Evolutionary conservation across 2,797 vertebrate species (phyloP).

Genomic region (Falco columbarius): DNA sequence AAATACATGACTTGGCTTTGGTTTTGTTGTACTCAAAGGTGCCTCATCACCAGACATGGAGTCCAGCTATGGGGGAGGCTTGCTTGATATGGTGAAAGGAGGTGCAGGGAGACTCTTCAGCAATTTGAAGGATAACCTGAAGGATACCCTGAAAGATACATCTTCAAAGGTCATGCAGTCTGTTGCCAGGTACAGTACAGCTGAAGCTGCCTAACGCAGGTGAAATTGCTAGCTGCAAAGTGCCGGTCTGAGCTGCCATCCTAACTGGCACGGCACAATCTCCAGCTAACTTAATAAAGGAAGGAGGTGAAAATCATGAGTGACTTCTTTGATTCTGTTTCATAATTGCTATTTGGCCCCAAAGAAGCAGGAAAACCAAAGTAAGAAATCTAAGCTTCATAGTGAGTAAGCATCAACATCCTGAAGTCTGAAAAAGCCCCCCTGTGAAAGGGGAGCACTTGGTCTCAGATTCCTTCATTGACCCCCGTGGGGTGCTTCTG

Average conservation of each 20-base stretch:
- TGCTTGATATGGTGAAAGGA: slow-evolving; percentile 98
- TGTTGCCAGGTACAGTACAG: slow-evolving; percentile 89
- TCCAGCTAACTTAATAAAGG: background rate
- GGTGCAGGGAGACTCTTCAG: slow-evolving; percentile 98
- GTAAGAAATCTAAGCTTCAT: background rate
- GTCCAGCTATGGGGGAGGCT: slow-evolving; percentile 90
- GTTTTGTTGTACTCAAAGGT: slow-evolving; percentile 63
- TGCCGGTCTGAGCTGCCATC: background rate
- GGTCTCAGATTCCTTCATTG: background rate
- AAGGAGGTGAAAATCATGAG: background rate
- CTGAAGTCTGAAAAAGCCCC: background rate
- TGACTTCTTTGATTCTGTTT: background rate
- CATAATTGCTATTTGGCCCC: background rate
- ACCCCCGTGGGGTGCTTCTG: background rate
- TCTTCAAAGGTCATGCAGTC: slow-evolving; percentile 98
- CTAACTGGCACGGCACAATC: background rate
- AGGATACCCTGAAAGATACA: slow-evolving; percentile 98
- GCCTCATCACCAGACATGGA: slow-evolving; percentile 91
- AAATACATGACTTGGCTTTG: background rate
- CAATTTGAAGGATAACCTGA: slow-evolving; percentile 98
- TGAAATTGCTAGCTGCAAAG: background rate
- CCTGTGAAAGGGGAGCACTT: background rate
- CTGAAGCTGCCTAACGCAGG: background rate
- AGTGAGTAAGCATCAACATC: background rate
- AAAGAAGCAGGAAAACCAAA: background rate